phyloP scores from a whole-genome alignment of 2,797 vertebrate genomes.

The Danio jaintianensis region DNA sequence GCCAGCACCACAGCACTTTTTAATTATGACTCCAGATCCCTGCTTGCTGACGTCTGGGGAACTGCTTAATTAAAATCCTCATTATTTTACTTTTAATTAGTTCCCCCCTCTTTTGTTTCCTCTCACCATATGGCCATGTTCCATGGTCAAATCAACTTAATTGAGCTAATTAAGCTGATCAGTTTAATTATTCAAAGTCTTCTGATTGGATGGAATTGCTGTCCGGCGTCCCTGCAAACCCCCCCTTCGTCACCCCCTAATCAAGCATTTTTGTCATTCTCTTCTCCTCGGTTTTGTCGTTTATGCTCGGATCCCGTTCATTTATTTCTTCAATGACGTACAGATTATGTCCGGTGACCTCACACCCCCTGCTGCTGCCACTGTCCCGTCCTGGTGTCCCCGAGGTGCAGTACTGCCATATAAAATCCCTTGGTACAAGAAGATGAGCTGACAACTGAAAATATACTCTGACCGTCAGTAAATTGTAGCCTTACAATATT shows the following conservation, averaged over 20 bases:
- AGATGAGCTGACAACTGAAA: background rate
- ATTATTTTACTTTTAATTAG: conserved; percentile 91
- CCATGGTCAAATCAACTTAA: conserved; percentile 90
- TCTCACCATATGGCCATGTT: conserved; percentile 86
- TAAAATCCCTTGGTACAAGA: conserved; percentile 12
- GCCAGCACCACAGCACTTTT: conserved; percentile 86
- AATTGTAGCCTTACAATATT: conserved; percentile 13
- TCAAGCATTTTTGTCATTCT: conserved; percentile 60
- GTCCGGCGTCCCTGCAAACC: conserved; percentile 36
- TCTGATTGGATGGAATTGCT: conserved; percentile 82
- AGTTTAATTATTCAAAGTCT: conserved; percentile 89
- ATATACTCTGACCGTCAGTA: conserved; percentile 2
- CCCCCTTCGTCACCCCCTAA: conserved; percentile 49
- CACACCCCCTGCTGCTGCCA: background rate
- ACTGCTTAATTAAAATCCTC: conserved; percentile 88
- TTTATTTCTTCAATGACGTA: conserved; percentile 8
- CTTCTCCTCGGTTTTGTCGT: conserved; percentile 16
- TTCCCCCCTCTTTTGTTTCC: conserved; percentile 87
- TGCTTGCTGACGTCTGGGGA: conserved; percentile 85
- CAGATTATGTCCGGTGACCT: background rate
- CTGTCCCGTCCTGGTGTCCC: conserved; percentile 11
- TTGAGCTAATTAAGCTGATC: conserved; percentile 91
- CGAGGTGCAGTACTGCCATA: background rate
- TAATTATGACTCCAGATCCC: conserved; percentile 87
- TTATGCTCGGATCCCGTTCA: background rate